These are phyloP conservation scores for Amphiprion ocellaris DNA, from an alignment of 2,113 vertebrate genomes.

Conservation along the genomic window DNA sequence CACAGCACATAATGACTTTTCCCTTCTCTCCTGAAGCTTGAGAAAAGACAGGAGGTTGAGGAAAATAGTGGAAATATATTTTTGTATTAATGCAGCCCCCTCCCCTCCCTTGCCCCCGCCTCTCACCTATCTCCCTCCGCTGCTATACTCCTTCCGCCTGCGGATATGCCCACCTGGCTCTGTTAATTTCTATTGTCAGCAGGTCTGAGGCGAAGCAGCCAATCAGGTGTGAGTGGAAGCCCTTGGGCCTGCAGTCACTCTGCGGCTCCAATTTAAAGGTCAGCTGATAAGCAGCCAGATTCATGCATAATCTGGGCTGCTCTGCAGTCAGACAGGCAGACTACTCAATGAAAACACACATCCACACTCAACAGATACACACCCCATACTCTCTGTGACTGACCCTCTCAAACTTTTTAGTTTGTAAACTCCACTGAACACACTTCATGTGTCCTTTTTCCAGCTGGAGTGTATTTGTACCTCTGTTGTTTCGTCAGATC, in stretches of 20 bases:
- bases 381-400: slow-evolving; percentile 27
- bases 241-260: slow-evolving; percentile 76
- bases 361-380: slow-evolving; percentile 39
- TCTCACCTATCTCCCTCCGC: slow-evolving; percentile 52
- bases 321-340: slow-evolving; percentile 60
- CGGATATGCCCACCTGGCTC: slow-evolving; percentile 78
- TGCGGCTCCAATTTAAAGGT: slow-evolving; percentile 86
- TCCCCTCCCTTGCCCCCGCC: slow-evolving; percentile 11
- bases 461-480: slow-evolving; percentile 5
- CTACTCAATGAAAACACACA: slow-evolving; percentile 46
- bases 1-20: slow-evolving; percentile 84
- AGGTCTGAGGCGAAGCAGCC: slow-evolving; percentile 77
- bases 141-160: slow-evolving; percentile 62
- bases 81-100: slow-evolving; percentile 68
- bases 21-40: slow-evolving; percentile 74
- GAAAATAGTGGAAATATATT: slow-evolving; percentile 76
- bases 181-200: slow-evolving; percentile 86
- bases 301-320: slow-evolving; percentile 82
- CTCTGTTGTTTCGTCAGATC: slow-evolving; percentile 24
- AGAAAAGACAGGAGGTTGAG: slow-evolving; percentile 68
- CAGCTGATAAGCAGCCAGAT: slow-evolving; percentile 83
- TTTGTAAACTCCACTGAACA: slow-evolving; percentile 9
- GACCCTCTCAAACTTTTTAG: slow-evolving; percentile 57
- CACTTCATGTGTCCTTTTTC: slow-evolving; percentile 34
- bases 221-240: slow-evolving; percentile 76